Conservation (phyloP, 2,797 vertebrate species). For the Myripristis jacobus region DNA sequence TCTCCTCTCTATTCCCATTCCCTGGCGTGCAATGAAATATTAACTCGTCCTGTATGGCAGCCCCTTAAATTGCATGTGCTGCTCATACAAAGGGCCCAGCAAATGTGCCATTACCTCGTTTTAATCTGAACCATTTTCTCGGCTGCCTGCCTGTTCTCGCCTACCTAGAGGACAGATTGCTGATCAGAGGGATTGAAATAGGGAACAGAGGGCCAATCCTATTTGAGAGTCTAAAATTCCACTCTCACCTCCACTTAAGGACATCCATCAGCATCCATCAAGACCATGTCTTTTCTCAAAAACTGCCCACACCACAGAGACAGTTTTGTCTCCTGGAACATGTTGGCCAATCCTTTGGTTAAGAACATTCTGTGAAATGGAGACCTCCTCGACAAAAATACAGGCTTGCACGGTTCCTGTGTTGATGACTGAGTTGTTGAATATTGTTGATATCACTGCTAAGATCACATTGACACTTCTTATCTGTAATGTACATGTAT, state of each 20-base stretch:
- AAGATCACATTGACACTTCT: conserved; percentile 4
- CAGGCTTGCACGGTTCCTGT: conserved; percentile 17
- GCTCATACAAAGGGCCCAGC: conserved; percentile 76
- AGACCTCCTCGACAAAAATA: conserved; percentile 14
- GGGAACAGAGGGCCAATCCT: conserved; percentile 61
- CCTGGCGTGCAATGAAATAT: conserved; percentile 80
- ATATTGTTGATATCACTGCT: conserved; percentile 15
- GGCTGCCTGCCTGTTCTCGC: conserved; percentile 60
- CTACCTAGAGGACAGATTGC: conserved; percentile 73
- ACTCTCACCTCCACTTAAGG: conserved; percentile 60
- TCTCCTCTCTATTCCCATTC: conserved; percentile 58
- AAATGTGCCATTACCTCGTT: conserved; percentile 84
- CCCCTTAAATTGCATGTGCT: conserved; percentile 77
- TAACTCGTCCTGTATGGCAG: conserved; percentile 78
- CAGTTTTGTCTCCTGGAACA: not conserved
- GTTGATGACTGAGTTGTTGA: conserved; percentile 28
- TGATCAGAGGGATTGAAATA: conserved; percentile 72
- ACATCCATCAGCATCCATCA: conserved; percentile 39
- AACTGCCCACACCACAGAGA: conserved; percentile 29
- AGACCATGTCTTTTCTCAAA: conserved; percentile 44
- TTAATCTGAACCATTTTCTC: conserved; percentile 81
- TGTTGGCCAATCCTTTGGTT: conserved; percentile 2
- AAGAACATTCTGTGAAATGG: conserved; percentile 23
- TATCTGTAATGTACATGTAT: conserved; percentile 21
- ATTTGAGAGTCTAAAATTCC: conserved; percentile 58